Percentiles rank a stretch among this genome's conserved stretches.
These are phyloP conservation scores for Drosophila histrio DNA, from an alignment of 2,888 invertebrate species.

Conservation along the genomic window DNA sequence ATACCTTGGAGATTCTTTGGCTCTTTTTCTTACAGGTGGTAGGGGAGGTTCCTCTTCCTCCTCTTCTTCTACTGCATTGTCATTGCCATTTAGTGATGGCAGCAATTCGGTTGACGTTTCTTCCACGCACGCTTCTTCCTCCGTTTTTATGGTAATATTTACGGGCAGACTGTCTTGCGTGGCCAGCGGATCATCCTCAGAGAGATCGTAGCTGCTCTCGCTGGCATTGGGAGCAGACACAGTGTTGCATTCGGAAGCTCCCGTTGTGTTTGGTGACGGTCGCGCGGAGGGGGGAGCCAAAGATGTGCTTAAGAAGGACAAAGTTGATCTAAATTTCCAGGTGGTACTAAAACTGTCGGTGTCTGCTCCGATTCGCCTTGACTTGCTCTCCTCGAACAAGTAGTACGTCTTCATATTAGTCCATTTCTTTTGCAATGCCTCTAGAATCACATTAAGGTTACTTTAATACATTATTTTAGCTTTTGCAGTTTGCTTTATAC, in stretches of 20 bases:
- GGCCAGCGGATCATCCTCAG: slow-evolving; percentile 51
- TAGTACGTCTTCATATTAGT: slow-evolving; percentile 54
- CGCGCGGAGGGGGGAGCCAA: neutral
- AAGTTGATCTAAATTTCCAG: slow-evolving; percentile 45
- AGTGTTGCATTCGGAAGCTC: neutral
- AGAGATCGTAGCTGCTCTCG: slow-evolving; percentile 40
- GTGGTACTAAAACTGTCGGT: slow-evolving; percentile 41
- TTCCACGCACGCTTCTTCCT: slow-evolving; percentile 13
- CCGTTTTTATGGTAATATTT: slow-evolving; percentile 38
- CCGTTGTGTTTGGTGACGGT: neutral
- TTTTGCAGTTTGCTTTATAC: neutral
- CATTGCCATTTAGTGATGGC: slow-evolving; percentile 10
- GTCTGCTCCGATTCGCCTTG: slow-evolving; percentile 36
- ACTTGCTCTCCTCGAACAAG: slow-evolving; percentile 52
- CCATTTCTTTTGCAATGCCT: slow-evolving; percentile 50
- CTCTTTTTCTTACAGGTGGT: slow-evolving; percentile 14
- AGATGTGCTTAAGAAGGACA: slow-evolving; percentile 34
- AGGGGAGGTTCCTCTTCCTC: slow-evolving; percentile 4
- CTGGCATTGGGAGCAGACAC: neutral
- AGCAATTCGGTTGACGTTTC: slow-evolving; percentile 22
- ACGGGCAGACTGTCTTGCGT: slow-evolving; percentile 34
- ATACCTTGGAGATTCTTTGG: slow-evolving; percentile 10
- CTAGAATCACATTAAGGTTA: slow-evolving; percentile 8
- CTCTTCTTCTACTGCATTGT: slow-evolving; percentile 3
- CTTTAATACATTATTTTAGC: neutral